Evolutionary conservation across 2,888 invertebrate species (phyloP).

Genomic region (Drosophila leonis): DNA sequence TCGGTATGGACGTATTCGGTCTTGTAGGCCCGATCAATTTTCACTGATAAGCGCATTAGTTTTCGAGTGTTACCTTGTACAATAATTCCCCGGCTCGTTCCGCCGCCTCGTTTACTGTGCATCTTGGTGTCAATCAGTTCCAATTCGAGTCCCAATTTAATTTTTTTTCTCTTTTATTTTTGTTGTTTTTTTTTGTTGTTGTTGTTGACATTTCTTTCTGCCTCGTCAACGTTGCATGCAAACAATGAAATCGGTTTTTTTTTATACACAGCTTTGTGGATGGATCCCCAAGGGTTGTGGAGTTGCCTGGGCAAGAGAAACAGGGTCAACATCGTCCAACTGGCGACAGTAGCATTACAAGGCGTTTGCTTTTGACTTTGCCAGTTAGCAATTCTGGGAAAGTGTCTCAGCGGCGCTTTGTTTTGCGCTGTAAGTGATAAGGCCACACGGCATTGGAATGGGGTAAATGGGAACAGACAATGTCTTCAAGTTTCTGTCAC

Average conservation of each 20-base stretch:
- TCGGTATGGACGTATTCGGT: not conserved
- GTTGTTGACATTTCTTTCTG: slow-evolving; percentile 71
- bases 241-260: slow-evolving; percentile 57
- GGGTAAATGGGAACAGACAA: slow-evolving; percentile 26
- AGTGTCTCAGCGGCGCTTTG: slow-evolving; percentile 46
- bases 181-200: slow-evolving; percentile 46
- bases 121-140: slow-evolving; percentile 70
- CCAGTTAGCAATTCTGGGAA: slow-evolving; percentile 59
- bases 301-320: not conserved
- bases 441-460: slow-evolving; percentile 27
- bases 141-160: slow-evolving; percentile 36
- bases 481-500: slow-evolving; percentile 17
- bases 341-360: slow-evolving; percentile 73
- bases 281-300: slow-evolving; percentile 22
- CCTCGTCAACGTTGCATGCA: slow-evolving; percentile 74
- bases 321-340: slow-evolving; percentile 34
- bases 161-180: slow-evolving; percentile 21
- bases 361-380: slow-evolving; percentile 61
- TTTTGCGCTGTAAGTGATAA: slow-evolving; percentile 35
- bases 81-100: slow-evolving; percentile 12
- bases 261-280: slow-evolving; percentile 18
- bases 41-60: slow-evolving; percentile 72
- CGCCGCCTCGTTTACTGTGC: slow-evolving; percentile 25
- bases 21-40: slow-evolving; percentile 61
- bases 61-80: slow-evolving; percentile 64